Percentiles rank a stretch among this genome's conserved stretches.
Evolutionary conservation across 2,888 invertebrate genomes (phyloP).

Genomic region (Standfussiana lucernea): DNA sequence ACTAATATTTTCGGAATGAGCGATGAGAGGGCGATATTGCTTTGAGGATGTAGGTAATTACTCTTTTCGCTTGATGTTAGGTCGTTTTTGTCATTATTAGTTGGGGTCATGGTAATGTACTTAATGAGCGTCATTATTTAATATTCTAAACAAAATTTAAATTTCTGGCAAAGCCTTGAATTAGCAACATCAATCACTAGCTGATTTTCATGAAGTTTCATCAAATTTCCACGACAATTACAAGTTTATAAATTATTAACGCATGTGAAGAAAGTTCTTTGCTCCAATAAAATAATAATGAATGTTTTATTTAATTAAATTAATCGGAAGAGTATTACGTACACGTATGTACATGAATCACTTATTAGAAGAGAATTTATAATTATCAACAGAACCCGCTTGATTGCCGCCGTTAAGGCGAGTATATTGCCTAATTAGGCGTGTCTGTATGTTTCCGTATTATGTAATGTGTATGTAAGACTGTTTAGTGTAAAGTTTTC

Average conservation of each 20-base stretch:
- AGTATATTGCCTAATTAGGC: slow-evolving; percentile 23
- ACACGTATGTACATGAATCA: slow-evolving; percentile 11
- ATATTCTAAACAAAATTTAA: neutral
- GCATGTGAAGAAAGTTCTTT: neutral
- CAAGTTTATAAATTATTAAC: too few species aligned
- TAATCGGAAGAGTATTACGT: slow-evolving; percentile 32
- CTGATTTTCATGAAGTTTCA: neutral
- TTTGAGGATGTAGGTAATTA: neutral
- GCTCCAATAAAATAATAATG: neutral
- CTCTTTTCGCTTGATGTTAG: neutral
- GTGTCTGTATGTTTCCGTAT: neutral
- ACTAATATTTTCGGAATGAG: slow-evolving; percentile 17
- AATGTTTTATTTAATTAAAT: slow-evolving; percentile 5
- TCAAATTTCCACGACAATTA: neutral
- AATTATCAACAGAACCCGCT: slow-evolving; percentile 34
- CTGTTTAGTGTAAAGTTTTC: slow-evolving; percentile 2
- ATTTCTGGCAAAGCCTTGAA: slow-evolving; percentile 15
- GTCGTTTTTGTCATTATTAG: slow-evolving; percentile 14
- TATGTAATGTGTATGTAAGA: slow-evolving; percentile 33
- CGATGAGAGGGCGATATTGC: slow-evolving; percentile 6
- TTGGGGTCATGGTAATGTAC: slow-evolving; percentile 10
- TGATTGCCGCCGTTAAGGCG: slow-evolving; percentile 26
- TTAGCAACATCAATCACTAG: neutral
- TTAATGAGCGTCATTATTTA: slow-evolving; percentile 5
- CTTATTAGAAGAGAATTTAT: slow-evolving; percentile 11